Evolutionary conservation across 2,113 vertebrate species (phyloP).

Genomic region (Geococcyx californianus): DNA sequence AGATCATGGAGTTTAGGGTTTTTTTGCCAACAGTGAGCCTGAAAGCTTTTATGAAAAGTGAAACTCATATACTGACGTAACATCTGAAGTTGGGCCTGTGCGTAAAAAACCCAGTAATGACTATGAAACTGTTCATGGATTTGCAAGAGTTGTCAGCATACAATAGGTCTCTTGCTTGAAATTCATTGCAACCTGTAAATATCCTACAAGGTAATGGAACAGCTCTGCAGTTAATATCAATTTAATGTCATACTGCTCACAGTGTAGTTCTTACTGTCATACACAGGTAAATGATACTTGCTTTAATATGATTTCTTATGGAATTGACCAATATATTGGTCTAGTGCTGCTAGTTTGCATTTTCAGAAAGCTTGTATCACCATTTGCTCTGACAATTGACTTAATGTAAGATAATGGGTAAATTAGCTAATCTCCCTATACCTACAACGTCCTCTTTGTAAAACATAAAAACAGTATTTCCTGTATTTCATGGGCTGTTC

Average conservation of each 20-base stretch:
- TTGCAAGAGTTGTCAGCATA: not conserved
- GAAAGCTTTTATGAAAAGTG: not conserved
- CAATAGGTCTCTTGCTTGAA: not conserved
- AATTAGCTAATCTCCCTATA: not conserved
- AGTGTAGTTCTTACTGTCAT: not conserved
- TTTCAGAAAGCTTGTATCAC: not conserved
- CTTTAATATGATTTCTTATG: not conserved
- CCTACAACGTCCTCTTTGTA: not conserved
- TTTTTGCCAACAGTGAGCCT: not conserved
- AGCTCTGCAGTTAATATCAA: not conserved
- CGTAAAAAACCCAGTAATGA: not conserved
- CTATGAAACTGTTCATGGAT: not conserved
- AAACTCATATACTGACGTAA: not conserved
- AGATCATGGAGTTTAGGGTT: not conserved
- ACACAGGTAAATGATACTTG: not conserved
- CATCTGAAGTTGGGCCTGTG: not conserved
- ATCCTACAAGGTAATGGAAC: not conserved
- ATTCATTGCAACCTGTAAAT: not conserved
- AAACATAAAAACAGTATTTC: not conserved
- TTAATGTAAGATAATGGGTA: not conserved
- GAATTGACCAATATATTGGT: not conserved
- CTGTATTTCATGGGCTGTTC: not conserved
- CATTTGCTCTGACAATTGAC: not conserved
- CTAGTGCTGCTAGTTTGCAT: not conserved
- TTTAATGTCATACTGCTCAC: not conserved